These are phyloP conservation scores for Urocolius indicus DNA, from an alignment of 2,113 vertebrate species.

Conservation along the genomic window DNA sequence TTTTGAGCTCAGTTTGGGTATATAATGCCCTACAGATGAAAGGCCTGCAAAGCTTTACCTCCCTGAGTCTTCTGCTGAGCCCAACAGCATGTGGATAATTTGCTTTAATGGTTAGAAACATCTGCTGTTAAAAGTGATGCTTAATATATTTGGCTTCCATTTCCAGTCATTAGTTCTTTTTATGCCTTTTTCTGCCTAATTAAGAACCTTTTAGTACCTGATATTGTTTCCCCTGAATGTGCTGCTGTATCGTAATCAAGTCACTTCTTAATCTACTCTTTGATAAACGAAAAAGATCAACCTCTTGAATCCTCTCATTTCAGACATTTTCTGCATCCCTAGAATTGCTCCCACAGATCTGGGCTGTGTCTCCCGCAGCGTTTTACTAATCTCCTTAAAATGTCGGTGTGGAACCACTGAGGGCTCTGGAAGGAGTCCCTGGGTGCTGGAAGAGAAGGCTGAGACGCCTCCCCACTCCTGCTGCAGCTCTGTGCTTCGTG, in stretches of 20 bases:
- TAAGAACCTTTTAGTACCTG: slow-evolving; percentile 70
- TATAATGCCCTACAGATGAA: not conserved
- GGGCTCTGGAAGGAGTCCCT: slow-evolving; percentile 15
- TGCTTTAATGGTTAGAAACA: slow-evolving; percentile 64
- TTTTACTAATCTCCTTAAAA: slow-evolving; percentile 41
- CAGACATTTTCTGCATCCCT: slow-evolving; percentile 46
- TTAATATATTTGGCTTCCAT: slow-evolving; percentile 66
- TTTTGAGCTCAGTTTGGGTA: not conserved
- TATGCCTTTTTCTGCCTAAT: slow-evolving; percentile 68
- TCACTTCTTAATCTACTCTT: slow-evolving; percentile 69
- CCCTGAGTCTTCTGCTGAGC: slow-evolving; percentile 33
- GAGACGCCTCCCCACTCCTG: not conserved
- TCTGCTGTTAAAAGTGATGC: slow-evolving; percentile 71
- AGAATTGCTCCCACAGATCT: not conserved
- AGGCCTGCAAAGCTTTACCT: slow-evolving; percentile 7
- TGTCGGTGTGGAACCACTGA: not conserved
- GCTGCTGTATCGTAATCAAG: slow-evolving; percentile 57
- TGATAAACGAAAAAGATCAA: slow-evolving; percentile 59
- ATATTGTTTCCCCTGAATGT: slow-evolving; percentile 62
- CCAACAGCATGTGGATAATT: slow-evolving; percentile 51
- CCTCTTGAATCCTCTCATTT: slow-evolving; percentile 38
- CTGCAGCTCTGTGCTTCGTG: not conserved
- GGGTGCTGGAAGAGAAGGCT: not conserved
- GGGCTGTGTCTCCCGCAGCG: not conserved
- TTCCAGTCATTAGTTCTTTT: slow-evolving; percentile 68